Percentiles rank a stretch among this genome's conserved stretches.
Evolutionary conservation across 2,113 vertebrate species (phyloP).

Genomic region (Malurus alboscapulatus): DNA sequence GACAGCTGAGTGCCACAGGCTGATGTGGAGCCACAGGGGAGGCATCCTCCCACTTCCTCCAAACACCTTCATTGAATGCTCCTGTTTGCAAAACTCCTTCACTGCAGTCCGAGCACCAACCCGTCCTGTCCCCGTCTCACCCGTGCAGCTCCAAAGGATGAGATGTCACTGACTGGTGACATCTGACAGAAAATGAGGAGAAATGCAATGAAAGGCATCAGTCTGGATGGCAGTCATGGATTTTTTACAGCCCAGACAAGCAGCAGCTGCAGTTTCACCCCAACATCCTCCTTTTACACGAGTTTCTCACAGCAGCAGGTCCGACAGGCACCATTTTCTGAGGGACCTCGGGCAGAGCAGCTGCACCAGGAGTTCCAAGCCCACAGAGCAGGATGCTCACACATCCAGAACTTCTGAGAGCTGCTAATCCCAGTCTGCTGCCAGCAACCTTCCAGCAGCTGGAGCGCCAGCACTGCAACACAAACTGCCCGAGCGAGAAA

Average conservation of each 20-base stretch:
- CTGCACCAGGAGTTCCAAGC: neutral
- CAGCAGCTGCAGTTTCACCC: neutral
- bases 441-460: neutral
- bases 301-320: rapidly evolving
- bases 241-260: neutral
- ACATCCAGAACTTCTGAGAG: neutral
- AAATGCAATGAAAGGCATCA: neutral
- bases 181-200: neutral
- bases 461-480: neutral
- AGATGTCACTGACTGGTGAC: neutral
- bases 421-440: neutral
- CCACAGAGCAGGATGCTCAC: neutral
- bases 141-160: rapidly evolving
- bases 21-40: rapidly evolving
- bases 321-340: rapidly evolving
- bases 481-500: neutral
- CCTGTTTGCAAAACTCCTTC: neutral
- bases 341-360: rapidly evolving
- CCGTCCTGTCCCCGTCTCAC: rapidly evolving
- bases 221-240: neutral
- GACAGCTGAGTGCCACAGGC: neutral
- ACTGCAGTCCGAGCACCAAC: neutral
- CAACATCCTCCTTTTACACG: rapidly evolving
- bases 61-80: neutral
- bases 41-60: neutral